Evolutionary conservation across 2,797 vertebrate genomes (phyloP).

Genomic region (Uromys caudimaculatus): DNA sequence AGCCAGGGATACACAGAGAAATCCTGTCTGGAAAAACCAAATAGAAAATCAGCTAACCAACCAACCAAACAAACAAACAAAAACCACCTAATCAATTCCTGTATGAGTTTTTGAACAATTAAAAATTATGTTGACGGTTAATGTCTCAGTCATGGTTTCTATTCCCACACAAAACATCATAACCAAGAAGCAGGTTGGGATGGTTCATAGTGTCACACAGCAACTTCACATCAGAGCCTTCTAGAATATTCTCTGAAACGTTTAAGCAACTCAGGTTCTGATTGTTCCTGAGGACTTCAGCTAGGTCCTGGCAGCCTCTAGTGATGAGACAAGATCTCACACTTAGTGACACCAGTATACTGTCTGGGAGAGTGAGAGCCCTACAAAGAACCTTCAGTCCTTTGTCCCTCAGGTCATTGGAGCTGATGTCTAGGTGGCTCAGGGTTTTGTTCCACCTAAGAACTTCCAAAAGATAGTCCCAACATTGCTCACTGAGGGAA

Average conservation of each 20-base stretch:
- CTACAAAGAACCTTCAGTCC: conserved; percentile 37
- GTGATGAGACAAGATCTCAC: not conserved
- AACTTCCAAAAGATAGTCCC: not conserved
- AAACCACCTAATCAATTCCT: not conserved
- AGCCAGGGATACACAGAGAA: not conserved
- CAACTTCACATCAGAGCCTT: not conserved
- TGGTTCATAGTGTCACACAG: not conserved
- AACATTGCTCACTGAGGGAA: not conserved
- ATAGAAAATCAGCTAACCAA: not conserved
- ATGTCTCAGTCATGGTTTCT: not conserved
- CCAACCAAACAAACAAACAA: not conserved
- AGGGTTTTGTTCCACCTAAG: not conserved
- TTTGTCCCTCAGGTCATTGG: conserved; percentile 19
- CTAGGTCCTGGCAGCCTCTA: not conserved
- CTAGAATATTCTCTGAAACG: not conserved
- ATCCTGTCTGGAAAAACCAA: not conserved
- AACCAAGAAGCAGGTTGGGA: not conserved
- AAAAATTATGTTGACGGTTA: conserved; percentile 14
- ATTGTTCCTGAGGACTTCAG: not conserved
- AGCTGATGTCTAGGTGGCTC: conserved; percentile 30
- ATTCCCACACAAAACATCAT: not conserved
- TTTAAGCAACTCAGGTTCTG: not conserved
- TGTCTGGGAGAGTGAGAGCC: not conserved
- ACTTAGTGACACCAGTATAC: conserved; percentile 8
- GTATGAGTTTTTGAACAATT: not conserved